Evolutionary conservation across 2,888 invertebrate species (phyloP), one percentile per base, ranked within the genome.

Genomic region (Hemaris fuciformis): DNA sequence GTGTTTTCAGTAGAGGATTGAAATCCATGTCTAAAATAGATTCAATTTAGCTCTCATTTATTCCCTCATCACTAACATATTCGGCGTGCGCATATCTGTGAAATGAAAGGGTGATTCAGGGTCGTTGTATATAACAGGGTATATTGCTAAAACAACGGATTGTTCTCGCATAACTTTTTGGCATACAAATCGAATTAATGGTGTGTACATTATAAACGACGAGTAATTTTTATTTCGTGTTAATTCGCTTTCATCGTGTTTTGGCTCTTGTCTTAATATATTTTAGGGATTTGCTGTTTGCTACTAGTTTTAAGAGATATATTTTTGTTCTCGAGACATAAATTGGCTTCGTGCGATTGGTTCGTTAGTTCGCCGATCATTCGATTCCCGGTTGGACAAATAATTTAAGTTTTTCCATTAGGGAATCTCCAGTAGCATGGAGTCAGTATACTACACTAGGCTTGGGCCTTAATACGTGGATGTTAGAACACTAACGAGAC

Each of bases 131-230:
- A 13, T 18, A 18, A 18, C 27, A 25, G 25, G 3, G 6, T 18
- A 23, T 3, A 18, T 1, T 7, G n/a, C 1, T 46, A n/a, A 62
- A 65, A 68, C 67, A 69, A 66, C 69, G 74, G 73, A 75, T 60
- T 53, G 41, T 60, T 23, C 48, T 53, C 73, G 75, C 75, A 73
- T 72, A 77, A 77, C 72, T 74, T 77, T 73, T 65, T 68, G 67
- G 79, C 79, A 71, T 75, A 81, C 81, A 79, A 77, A 79, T 76
- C 70, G 79, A 80, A 80, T 83, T 82, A 85, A 84, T 85, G 80
- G 80, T 68, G 77, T 70, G 77, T 73, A 76, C 77, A 77, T 76
- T 79, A 77, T 75, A 74, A 77, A 79, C 76, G 73, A 63, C 67
- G 73, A 70, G 83, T 75, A 86, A 85, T 85, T 85, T 80, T 77